Evolutionary conservation across 2,113 vertebrate species (phyloP), one percentile per base, ranked within the genome.

Genomic region (Peucedramus taeniatus): DNA sequence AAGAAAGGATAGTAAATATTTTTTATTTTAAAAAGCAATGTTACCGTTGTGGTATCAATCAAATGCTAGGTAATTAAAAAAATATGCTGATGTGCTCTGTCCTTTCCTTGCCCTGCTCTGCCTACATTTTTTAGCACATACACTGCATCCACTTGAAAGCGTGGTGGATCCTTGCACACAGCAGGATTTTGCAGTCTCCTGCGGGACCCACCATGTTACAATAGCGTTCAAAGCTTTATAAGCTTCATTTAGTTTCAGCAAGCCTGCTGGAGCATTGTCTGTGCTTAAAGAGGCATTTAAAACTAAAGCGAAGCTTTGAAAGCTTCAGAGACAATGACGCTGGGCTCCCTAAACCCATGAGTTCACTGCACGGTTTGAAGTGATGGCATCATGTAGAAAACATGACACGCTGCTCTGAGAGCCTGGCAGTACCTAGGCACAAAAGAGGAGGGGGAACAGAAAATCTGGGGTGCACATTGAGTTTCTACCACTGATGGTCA

Each of bases 231-330:
- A 97, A 96, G 95, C 96, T 96, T 96, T 91, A 87, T 95, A 96
- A 97, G 96, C 97, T 96, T 96, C 97, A 88, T 96, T 96, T 93
- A 87, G 90, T 94, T 97, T 92, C 94, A 93, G 91, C 94, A 90
- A 90, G 92, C 88, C 90, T 94, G 66, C 76, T 81, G 89, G 74
- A 94, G 94, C 93, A 94, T 96, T 94, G 94, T 96, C 90, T 87
- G 88, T 97, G 93, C 94, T 94, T 96, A 96, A 96, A 96, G 80
- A 95, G 90, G 96, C 96, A 94, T 96, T 96, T 94, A 92, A 92
- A 97, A 93, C 91, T 78, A 92, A 96, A 83, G 92, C 64, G 59
- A 96, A 90, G 88, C 80, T 96, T 95, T 96, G 66, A 96, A 97
- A 89, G 90, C 94, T 92, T 96, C 96, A 90, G 92, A 96, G 94